Conservation (phyloP, 2,797 vertebrate species). For the Zalophus californianus region DNA sequence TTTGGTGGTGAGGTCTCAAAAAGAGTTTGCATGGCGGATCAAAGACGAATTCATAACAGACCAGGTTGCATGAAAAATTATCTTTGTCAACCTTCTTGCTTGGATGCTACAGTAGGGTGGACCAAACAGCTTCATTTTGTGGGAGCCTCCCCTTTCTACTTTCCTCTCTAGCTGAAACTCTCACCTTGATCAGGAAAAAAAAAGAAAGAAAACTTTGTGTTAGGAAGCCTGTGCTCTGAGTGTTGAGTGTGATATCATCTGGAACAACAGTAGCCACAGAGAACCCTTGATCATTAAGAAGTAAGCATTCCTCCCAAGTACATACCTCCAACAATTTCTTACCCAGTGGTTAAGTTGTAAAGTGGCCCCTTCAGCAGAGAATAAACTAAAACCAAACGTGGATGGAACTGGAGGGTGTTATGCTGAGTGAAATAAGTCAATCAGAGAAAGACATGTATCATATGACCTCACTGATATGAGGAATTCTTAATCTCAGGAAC, state of each 20-base stretch:
- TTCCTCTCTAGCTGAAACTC: not conserved
- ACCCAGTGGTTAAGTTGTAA: not conserved
- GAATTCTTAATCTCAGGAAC: too few relatives aligned
- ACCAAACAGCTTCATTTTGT: not conserved
- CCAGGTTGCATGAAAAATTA: not conserved
- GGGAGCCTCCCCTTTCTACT: not conserved
- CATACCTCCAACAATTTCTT: not conserved
- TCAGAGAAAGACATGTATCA: too few relatives aligned
- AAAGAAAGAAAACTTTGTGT: not conserved
- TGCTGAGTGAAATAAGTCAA: too few relatives aligned
- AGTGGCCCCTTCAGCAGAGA: not conserved
- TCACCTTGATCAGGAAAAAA: not conserved
- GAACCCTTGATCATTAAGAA: not conserved
- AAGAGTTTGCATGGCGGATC: not conserved
- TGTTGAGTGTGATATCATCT: not conserved
- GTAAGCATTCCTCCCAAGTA: not conserved
- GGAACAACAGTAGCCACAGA: not conserved
- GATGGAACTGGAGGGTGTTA: too few relatives aligned
- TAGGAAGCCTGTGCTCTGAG: not conserved
- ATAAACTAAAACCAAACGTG: not conserved
- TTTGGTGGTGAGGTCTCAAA: not conserved
- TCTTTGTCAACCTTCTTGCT: not conserved
- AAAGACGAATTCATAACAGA: not conserved
- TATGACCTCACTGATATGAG: too few relatives aligned
- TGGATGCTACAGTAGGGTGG: not conserved